These are phyloP conservation scores for Anguilla marmorata DNA, from an alignment of 2,797 vertebrate genomes.

Conservation along the genomic window DNA sequence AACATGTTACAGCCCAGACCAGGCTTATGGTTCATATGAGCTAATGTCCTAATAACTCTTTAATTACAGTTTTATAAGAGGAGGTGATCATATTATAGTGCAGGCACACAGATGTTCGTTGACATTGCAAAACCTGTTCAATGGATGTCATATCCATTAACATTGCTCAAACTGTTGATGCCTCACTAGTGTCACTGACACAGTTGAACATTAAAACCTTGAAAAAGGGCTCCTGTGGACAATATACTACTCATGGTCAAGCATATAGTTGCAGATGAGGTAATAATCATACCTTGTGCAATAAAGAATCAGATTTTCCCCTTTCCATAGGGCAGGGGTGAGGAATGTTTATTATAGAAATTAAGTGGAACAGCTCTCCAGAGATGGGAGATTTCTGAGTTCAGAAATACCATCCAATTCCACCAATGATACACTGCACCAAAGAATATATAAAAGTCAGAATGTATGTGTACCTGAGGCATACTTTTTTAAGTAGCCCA, in stretches of 20 bases:
- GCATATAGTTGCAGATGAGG: not conserved
- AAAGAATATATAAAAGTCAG: constrained; percentile 22
- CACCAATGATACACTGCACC: constrained; percentile 20
- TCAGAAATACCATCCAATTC: constrained; percentile 2
- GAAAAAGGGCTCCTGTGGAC: not conserved
- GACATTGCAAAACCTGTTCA: too few relatives aligned
- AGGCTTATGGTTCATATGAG: too few relatives aligned
- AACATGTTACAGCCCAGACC: too few relatives aligned
- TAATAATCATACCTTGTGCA: not conserved
- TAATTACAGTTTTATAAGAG: too few relatives aligned
- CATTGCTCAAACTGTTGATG: too few relatives aligned
- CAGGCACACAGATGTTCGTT: too few relatives aligned
- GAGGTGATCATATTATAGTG: too few relatives aligned
- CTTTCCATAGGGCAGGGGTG: not conserved
- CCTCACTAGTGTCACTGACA: not conserved
- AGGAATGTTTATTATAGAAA: constrained; percentile 33
- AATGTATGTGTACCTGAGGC: constrained; percentile 25
- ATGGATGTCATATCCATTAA: too few relatives aligned
- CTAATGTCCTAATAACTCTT: too few relatives aligned
- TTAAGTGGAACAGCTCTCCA: constrained; percentile 42
- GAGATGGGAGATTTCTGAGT: not conserved
- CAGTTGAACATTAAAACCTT: not conserved
- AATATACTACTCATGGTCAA: not conserved
- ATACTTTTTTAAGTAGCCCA: constrained; percentile 21
- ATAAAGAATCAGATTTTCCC: not conserved